A percentile compares a stretch with the other conserved stretches of the same genome.
Evolutionary conservation across 2,888 invertebrate genomes (phyloP).

Genomic region (Yponomeuta malinellus): DNA sequence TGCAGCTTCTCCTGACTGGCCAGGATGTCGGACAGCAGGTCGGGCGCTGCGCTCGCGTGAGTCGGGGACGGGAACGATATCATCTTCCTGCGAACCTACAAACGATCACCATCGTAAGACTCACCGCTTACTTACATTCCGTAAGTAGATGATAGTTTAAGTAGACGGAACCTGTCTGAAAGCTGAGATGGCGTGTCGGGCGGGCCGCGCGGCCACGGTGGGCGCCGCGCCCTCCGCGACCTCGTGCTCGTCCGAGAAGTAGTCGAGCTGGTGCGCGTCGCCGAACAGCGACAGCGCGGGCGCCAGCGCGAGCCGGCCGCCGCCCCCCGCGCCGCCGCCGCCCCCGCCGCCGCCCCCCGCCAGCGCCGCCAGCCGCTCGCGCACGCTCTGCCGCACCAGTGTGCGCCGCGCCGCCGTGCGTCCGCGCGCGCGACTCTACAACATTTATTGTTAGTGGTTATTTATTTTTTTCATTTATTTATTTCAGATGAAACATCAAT

Average conservation of each 20-base stretch:
- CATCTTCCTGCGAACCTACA: conserved; percentile 66
- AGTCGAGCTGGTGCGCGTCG: conserved; percentile 80
- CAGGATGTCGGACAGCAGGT: conserved; percentile 82
- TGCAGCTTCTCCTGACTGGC: conserved; percentile 82
- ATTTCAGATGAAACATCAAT: too few species aligned
- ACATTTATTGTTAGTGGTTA: background rate
- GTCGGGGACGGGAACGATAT: conserved; percentile 54
- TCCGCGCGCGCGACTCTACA: conserved; percentile 38
- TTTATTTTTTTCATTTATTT: too few species aligned
- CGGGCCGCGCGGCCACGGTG: conserved; percentile 57
- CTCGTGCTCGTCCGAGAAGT: conserved; percentile 75
- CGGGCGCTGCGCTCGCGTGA: conserved; percentile 64
- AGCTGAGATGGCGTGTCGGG: conserved; percentile 58
- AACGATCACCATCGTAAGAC: conserved; percentile 10
- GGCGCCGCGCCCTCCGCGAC: conserved; percentile 32
- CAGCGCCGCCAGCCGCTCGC: conserved; percentile 43
- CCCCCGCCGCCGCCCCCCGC: conserved; percentile 17
- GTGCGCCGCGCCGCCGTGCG: conserved; percentile 62
- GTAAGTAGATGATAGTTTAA: background rate
- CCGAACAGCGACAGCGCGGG: conserved; percentile 77
- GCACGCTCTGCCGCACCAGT: conserved; percentile 56
- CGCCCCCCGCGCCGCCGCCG: conserved; percentile 10
- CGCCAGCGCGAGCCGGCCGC: conserved; percentile 30
- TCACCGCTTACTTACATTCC: background rate
- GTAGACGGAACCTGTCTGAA: conserved; percentile 50